Conservation (phyloP, 2,797 vertebrate species). For the Tangara arthus region DNA sequence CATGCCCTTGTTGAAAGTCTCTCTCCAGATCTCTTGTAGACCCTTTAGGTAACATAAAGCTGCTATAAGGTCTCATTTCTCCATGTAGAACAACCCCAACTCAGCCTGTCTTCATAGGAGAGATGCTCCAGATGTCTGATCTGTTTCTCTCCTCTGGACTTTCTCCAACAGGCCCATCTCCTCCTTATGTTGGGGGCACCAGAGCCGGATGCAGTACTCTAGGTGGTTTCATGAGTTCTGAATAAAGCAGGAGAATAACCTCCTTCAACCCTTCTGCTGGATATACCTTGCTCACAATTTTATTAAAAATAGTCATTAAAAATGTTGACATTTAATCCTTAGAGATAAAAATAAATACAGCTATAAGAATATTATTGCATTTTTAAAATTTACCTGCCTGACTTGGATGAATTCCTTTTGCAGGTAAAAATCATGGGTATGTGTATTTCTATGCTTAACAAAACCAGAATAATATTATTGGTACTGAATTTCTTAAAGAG, state of each 20-base stretch:
- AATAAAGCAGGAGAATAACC: neutral
- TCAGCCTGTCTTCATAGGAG: rapidly evolving
- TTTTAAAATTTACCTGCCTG: neutral
- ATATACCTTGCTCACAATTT: neutral
- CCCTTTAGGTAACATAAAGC: neutral
- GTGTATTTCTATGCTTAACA: neutral
- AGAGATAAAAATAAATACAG: neutral
- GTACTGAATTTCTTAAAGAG: neutral
- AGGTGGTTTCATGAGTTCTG: neutral
- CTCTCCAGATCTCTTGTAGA: neutral
- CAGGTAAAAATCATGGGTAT: neutral
- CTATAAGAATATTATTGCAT: neutral
- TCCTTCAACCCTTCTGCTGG: neutral
- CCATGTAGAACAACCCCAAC: neutral
- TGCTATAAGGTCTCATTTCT: neutral
- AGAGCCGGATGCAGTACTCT: neutral
- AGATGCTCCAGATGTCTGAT: neutral
- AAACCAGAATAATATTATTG: rapidly evolving
- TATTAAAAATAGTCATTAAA: neutral
- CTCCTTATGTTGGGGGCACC: neutral
- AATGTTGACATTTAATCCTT: neutral
- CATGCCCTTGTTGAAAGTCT: neutral
- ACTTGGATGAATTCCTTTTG: neutral
- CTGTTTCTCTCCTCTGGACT: too few relatives aligned
- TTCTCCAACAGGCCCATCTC: neutral